These are phyloP conservation scores for Merops nubicus DNA, from an alignment of 2,113 vertebrate genomes.

Conservation along the genomic window DNA sequence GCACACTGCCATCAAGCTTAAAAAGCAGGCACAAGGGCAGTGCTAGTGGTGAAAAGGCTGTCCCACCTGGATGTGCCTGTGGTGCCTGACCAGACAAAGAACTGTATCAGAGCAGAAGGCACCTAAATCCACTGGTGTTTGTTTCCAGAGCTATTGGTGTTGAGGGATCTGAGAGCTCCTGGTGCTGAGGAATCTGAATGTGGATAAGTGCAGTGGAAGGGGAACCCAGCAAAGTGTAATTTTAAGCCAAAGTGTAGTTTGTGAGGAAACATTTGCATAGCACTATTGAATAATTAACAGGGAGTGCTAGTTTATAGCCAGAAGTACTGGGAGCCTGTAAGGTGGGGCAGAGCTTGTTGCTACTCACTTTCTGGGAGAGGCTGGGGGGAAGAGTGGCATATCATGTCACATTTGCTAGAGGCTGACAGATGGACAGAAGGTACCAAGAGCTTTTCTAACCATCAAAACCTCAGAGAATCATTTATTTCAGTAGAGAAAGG, in stretches of 20 bases:
- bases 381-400: not conserved
- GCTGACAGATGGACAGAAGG: not conserved
- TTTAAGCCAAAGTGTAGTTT: not conserved
- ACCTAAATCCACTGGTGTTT: not conserved
- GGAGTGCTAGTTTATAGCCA: not conserved
- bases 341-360: not conserved
- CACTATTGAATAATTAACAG: not conserved
- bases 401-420: not conserved
- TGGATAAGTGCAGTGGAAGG: not conserved
- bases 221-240: not conserved
- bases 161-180: not conserved
- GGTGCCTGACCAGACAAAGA: not conserved
- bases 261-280: not conserved
- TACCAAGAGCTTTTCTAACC: not conserved
- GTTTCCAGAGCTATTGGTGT: not conserved
- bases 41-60: not conserved
- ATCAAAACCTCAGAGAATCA: not conserved
- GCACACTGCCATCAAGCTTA: not conserved
- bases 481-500: not conserved
- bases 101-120: not conserved
- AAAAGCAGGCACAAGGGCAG: not conserved
- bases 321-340: not conserved
- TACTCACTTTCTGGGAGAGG: not conserved
- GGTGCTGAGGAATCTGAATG: not conserved
- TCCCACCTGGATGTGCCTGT: not conserved